Conservation (phyloP, 1,140 invertebrate genomes). For the Spodoptera frugiperda region DNA sequence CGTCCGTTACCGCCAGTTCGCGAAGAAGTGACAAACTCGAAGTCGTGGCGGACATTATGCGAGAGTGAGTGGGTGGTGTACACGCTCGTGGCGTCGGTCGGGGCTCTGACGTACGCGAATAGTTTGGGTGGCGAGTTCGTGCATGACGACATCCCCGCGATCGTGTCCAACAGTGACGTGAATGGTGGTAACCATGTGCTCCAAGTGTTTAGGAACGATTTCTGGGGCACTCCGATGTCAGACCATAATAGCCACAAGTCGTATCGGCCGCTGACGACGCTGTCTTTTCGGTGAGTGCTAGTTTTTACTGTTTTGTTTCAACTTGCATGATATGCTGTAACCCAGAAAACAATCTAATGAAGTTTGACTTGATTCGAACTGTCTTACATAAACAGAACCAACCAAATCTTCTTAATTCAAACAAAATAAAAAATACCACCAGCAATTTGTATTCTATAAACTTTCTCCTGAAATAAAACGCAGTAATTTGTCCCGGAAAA, state of each 20-base stretch:
- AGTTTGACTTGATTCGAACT: no score
- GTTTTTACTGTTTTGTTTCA: slow-evolving; percentile 3
- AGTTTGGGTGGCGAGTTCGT: slow-evolving; percentile 95
- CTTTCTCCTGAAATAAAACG: neutral
- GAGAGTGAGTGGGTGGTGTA: slow-evolving; percentile 85
- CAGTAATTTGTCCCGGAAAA: neutral
- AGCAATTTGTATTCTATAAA: no score
- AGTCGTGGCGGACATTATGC: slow-evolving; percentile 69
- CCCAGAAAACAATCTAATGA: no score
- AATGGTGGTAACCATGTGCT: slow-evolving; percentile 89
- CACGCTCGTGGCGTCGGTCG: slow-evolving; percentile 88
- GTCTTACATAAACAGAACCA: no score
- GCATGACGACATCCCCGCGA: slow-evolving; percentile 96
- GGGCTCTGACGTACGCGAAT: slow-evolving; percentile 92
- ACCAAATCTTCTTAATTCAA: no score
- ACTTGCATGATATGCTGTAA: no score
- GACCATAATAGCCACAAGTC: slow-evolving; percentile 94
- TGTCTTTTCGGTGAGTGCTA: slow-evolving; percentile 87
- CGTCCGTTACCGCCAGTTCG: slow-evolving; percentile 78
- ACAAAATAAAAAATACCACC: no score
- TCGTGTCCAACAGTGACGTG: slow-evolving; percentile 94
- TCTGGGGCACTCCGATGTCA: slow-evolving; percentile 96
- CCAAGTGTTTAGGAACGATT: slow-evolving; percentile 93
- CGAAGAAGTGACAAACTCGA: slow-evolving; percentile 70
- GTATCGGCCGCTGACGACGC: slow-evolving; percentile 93